Evolutionary conservation across 2,888 invertebrate genomes (phyloP), one percentile per base, ranked within the genome.

Genomic region (Creontiades dilutus): DNA sequence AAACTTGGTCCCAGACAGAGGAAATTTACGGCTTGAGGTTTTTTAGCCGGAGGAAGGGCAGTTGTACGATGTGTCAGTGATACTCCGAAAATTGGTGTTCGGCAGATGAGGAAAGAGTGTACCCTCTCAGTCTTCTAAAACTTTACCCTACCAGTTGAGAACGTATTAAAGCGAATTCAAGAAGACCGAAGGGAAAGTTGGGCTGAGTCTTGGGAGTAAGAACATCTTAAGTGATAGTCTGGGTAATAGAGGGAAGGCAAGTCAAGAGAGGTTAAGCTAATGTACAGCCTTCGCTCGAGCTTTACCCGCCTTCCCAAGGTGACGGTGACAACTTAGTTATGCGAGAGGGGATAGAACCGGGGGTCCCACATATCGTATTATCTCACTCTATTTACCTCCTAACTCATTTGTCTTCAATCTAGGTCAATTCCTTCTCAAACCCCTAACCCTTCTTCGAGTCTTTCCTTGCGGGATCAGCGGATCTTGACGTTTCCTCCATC

Each of bases 391-490:
- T 88, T 80, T 88, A 80, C 88, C 88, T 27, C 48, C 48, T 88
- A 88, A 88, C 88, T 88, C 88, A 88, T 88, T 88, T 88, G 88
- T 88, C 88, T 88, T 48, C 88, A 88, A 88, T 88, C 88, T 55
- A 88, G 78, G 88, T 80, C 61, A 80, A 88, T 88, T 88, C 88
- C 78, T 78, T 48, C 46, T 48, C 46, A 75, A 52, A 78, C 48
- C 48, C 78, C 80, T 7, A 37, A 37, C 37, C 37, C 37, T 37
- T 4, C 37, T 88, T 76, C 46, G 11, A 46, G 75, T 16, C 75
- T 27, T 78, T 23, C 27, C 78, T 28, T 16, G n/a, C 19, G n/a
- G 52, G 80, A 88, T 88, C 52, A 55, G 28, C 16, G 78, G 88
- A 52, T 88, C 80, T 23, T 16, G 27, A 61, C 37, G 85, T 85